phyloP scores from a whole-genome alignment of 2,113 vertebrate genomes.

The Passer montanus region DNA sequence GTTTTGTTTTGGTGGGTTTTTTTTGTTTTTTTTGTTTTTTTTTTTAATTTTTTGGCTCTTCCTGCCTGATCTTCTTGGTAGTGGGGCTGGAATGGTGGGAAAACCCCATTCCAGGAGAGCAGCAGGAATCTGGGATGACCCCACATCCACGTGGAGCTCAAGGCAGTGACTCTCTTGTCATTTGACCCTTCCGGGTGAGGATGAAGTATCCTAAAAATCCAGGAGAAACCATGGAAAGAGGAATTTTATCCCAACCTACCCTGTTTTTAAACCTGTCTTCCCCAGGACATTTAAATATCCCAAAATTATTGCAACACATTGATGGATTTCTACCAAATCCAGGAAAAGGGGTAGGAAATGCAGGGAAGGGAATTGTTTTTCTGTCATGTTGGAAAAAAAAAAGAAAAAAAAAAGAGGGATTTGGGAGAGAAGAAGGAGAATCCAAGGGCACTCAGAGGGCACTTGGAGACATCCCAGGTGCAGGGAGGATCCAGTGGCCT shows the following conservation, averaged over 20 bases:
- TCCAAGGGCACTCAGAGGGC: not conserved
- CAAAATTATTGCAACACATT: not conserved
- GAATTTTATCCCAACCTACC: not conserved
- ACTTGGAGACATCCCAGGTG: fast-evolving
- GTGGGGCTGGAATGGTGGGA: not conserved
- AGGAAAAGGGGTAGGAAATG: fast-evolving
- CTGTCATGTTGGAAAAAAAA: not conserved
- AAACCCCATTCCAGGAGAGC: not conserved
- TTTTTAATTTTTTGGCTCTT: not conserved
- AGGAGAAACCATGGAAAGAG: not conserved
- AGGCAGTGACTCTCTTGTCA: not conserved
- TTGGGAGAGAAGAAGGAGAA: not conserved
- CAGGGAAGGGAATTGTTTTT: not conserved
- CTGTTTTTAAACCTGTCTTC: not conserved
- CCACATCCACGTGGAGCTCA: not conserved
- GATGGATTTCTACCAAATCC: not conserved
- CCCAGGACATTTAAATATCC: not conserved
- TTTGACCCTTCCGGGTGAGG: not conserved
- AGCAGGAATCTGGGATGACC: not conserved
- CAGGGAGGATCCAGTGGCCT: not conserved
- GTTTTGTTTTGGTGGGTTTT: not conserved
- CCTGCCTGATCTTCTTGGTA: not conserved
- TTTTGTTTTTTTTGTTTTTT: not conserved
- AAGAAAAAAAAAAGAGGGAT: not conserved
- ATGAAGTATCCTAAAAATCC: not conserved